A percentile compares a stretch with the other conserved stretches of the same genome.
These are phyloP conservation scores for Carduelis carduelis DNA, from an alignment of 2,797 vertebrate genomes.

Conservation along the genomic window DNA sequence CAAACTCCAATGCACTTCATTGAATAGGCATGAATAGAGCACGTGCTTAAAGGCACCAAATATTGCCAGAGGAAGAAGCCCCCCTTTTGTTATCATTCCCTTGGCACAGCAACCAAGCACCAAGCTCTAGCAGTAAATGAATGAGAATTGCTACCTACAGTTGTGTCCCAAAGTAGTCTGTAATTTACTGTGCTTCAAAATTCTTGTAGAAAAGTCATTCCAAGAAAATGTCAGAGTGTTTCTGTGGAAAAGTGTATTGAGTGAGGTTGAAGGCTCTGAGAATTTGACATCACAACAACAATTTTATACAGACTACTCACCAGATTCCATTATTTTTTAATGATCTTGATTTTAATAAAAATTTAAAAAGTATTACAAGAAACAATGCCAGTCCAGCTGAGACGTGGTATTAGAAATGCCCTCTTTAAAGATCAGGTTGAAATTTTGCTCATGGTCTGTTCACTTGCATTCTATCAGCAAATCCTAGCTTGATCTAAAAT, in stretches of 20 bases:
- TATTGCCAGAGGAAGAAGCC: neutral
- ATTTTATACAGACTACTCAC: neutral
- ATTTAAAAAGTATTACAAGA: neutral
- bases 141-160: neutral
- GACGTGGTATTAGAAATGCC: neutral
- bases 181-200: neutral
- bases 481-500: neutral
- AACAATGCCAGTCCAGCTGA: neutral
- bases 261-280: neutral
- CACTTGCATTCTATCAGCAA: neutral
- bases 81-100: neutral
- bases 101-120: neutral
- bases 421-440: neutral
- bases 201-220: neutral
- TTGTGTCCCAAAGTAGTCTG: neutral
- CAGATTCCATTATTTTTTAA: neutral
- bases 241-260: neutral
- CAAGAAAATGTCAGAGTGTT: neutral
- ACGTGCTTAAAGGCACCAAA: neutral
- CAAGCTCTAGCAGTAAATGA: neutral
- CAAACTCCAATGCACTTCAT: neutral
- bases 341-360: neutral
- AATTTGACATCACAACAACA: neutral
- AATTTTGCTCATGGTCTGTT: neutral
- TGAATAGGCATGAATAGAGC: neutral